Base-by-base conservation (phyloP, 2,113 vertebrate genomes). In the Oryzias celebensis region DNA sequence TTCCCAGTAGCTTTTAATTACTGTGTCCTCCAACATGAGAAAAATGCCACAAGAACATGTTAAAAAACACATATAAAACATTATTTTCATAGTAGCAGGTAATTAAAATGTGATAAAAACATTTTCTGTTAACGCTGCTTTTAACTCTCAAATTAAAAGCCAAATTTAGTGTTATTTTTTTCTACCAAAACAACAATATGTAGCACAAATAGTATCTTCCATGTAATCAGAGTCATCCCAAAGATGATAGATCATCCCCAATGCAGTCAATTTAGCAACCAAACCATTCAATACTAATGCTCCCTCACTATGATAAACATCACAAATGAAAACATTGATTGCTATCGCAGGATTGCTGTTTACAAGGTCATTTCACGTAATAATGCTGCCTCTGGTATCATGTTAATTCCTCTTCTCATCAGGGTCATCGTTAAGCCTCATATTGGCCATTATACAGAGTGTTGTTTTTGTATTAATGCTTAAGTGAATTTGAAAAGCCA, bases 291-390 rank as follows among this genome's bases (percentile, higher is more conserved):
- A 80, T 61, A 65, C 50, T 17, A 62, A 54, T 12, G 63, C 82
- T 75, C 66, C 58, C 54, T n/a, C 23, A 31, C 45, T n/a, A 6
- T 71, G 84, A 88, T 86, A 65, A 63, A 83, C 62, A 83, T 71
- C 82, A 59, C 14, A 13, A 80, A 64, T 82, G 45, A 58, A 79
- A 71, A 71, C 80, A 71, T 59, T 56, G 83, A 85, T 87, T 7
- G 26, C 71, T 68, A 87, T 87, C 86, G 4, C 49, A 2, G 60
- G 6, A 45, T 73, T 62, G 55, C 73, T 55, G 61, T 62, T 61
- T 64, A 76, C 73, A 71, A 81, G 72, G 79, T 84, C 75, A 83
- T 79, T 65, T 64, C 64, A 63, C 52, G 47, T 84, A 53, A 54
- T 59, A 59, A 24, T 28, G 10, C 26, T 46, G 59, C 69, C 52